Base-by-base conservation (phyloP, 2,797 vertebrate genomes). In the Pseudocheirus occidentalis region DNA sequence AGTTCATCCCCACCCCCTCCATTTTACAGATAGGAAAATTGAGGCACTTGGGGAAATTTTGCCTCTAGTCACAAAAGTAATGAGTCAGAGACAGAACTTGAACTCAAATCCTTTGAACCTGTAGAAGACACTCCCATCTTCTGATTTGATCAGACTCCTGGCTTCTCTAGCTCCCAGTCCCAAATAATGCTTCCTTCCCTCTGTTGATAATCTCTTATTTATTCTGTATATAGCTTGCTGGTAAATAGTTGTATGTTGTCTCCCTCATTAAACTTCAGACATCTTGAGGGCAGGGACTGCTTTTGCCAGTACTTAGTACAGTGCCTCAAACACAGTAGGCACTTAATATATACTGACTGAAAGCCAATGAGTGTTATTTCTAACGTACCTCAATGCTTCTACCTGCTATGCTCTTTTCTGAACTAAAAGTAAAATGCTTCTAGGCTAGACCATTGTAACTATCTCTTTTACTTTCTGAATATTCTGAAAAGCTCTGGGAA, bases 381-480 rank as follows among this genome's bases (percentile, higher is more conserved):
- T 73, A 73, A 18, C 40, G 5, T 40, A 40, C 73, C 40, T 46
- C 40, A 46, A 18, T 73, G 73, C 18, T 81, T 24, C 40, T 28
- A 40, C 62, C 16, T 81, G 18, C 21, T 46, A 46, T 81, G 18
- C n/a, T 81, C 21, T 46, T 81, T 81, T 46, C 40, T 81, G 40
- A 81, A 46, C 21, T 40, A 18, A 6, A 73, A 40, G 18, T 40
- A 40, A 90, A 40, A 34, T 90, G 89, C 53, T 34, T 90, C 66
- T 73, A 21, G 18, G 66, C 18, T 73, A 40, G 12, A 29, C 5
- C 28, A 31, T 90, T 31, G 13, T 53, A 97, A 92, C 97, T 97
- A 98, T 98, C 97, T 98, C 97, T 93, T 98, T 93, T 91, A 95
- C 97, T 95, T 56, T 62, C 92, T 90, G 87, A 14, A n/a, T 94